A percentile compares a stretch with the other conserved stretches of the same genome.
Conservation (phyloP, 2,888 invertebrate genomes). For the Dynastes hyllus region DNA sequence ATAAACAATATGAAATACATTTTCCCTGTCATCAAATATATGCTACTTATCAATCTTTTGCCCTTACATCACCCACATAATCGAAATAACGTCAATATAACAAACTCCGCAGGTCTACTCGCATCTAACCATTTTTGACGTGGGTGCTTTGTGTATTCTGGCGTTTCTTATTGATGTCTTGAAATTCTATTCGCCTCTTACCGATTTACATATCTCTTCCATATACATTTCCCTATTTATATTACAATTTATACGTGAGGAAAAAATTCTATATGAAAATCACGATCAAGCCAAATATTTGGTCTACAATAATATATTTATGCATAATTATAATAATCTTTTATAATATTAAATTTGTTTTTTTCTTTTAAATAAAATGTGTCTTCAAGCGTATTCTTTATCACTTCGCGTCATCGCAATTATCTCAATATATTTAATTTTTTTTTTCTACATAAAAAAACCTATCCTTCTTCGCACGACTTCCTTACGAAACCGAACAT, state of each 20-base stretch:
- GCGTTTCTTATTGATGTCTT: no score
- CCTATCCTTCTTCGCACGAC: not conserved
- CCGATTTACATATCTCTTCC: no score
- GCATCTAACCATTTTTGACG: no score
- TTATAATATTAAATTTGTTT: slow-evolving; percentile 25
- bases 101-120: no score
- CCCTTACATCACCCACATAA: no score
- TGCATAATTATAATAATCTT: slow-evolving; percentile 5
- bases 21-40: no score
- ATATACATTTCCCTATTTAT: no score
- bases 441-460: slow-evolving; percentile 7
- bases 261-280: not conserved
- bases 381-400: slow-evolving; percentile 51
- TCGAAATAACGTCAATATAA: no score
- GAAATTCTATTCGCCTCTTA: no score
- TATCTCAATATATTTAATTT: slow-evolving; percentile 7
- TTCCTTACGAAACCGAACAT: slow-evolving; percentile 80
- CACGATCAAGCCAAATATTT: slow-evolving; percentile 1
- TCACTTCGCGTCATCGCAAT: slow-evolving; percentile 44
- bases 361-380: slow-evolving; percentile 16
- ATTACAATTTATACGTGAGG: slow-evolving; percentile 1
- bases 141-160: no score
- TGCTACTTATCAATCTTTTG: no score
- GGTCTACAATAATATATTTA: slow-evolving; percentile 8
- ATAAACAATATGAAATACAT: no score